Evolutionary conservation across 1,140 invertebrate species (phyloP).

Genomic region (Onthophagus taurus): DNA sequence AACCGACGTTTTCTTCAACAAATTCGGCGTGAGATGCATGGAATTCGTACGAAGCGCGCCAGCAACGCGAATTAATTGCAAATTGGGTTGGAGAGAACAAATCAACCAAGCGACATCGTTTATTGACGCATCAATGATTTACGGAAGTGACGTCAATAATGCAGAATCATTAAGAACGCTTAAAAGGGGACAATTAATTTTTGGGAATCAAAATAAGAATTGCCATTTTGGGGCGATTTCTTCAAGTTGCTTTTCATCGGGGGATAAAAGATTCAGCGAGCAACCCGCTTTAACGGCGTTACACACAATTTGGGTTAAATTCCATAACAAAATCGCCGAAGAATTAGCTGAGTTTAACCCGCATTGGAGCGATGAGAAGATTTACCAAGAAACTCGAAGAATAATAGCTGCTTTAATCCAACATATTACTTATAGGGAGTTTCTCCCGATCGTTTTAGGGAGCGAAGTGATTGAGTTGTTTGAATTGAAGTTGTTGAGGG

Average conservation of each 20-base stretch:
- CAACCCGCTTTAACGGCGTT: constrained; percentile 78
- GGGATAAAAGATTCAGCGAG: constrained; percentile 74
- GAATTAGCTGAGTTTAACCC: constrained; percentile 67
- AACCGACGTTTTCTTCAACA: constrained; percentile 62
- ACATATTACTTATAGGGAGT: constrained; percentile 83
- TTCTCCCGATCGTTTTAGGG: constrained; percentile 75
- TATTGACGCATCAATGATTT: constrained; percentile 85
- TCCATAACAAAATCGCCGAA: constrained; percentile 82
- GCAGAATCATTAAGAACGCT: constrained; percentile 64
- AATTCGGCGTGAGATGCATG: constrained; percentile 59
- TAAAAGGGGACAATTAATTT: constrained; percentile 46
- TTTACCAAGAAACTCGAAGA: constrained; percentile 77
- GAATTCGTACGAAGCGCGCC: constrained; percentile 66
- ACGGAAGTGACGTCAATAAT: constrained; percentile 73
- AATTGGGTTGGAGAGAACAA: constrained; percentile 62
- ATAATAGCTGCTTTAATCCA: constrained; percentile 77
- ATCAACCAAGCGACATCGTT: constrained; percentile 78
- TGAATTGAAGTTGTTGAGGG: constrained; percentile 52
- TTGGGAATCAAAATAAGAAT: constrained; percentile 27
- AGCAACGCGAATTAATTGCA: constrained; percentile 58
- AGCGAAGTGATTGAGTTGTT: constrained; percentile 60
- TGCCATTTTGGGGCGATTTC: constrained; percentile 58
- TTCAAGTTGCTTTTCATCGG: constrained; percentile 60
- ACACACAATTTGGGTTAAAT: constrained; percentile 80
- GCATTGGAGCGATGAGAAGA: constrained; percentile 78